Base-by-base conservation (phyloP, 1,140 invertebrate genomes). In the Metopolophium dirhodum region DNA sequence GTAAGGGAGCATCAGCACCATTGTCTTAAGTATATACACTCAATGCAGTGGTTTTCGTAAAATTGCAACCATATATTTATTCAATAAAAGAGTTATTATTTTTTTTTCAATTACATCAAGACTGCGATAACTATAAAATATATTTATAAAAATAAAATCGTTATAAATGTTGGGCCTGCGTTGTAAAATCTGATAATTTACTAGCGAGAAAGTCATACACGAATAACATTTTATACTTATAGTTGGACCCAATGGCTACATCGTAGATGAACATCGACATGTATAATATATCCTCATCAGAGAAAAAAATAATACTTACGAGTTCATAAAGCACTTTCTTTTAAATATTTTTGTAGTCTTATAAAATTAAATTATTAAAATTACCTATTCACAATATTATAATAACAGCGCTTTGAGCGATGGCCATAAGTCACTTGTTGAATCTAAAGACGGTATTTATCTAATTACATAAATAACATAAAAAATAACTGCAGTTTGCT, bases 131-230 rank as follows among this genome's bases (percentile, higher is more conserved):
- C 61, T 68, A 68, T n/a, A n/a, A 14, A 30, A 61, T 30, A 61
- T 61, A 61, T 61, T 30, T 61, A 61, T 61, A 11, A 61, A 68
- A 68, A 68, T 7, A 77, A n/a, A 77, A 77, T n/a, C 14, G 14
- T 77, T 77, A 35, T 77, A 77, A 35, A 77, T 77, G 61, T 18
- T n/a, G 30, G 30, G 61, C 6, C n/a, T n/a, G 14, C 18, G 61
- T 35, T n/a, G 61, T 77, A 77, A 35, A 77, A 77, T 77, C 47
- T 49, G 20, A 49, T 35, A 6, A 35, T 47, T 49, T n/a, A 88
- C 30, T 88, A 30, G 47, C 47, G 86, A 88, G 86, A 88, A 88
- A 88, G 86, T 51, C 47, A 49, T 88, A 51, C 49, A 88, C 86
- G 35, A 88, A 88, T 47, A 47, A 8, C 45, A 88, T 77, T 77